phyloP scores from a whole-genome alignment of 64 coral and sea anemone genomes.

The Actinia equina region DNA sequence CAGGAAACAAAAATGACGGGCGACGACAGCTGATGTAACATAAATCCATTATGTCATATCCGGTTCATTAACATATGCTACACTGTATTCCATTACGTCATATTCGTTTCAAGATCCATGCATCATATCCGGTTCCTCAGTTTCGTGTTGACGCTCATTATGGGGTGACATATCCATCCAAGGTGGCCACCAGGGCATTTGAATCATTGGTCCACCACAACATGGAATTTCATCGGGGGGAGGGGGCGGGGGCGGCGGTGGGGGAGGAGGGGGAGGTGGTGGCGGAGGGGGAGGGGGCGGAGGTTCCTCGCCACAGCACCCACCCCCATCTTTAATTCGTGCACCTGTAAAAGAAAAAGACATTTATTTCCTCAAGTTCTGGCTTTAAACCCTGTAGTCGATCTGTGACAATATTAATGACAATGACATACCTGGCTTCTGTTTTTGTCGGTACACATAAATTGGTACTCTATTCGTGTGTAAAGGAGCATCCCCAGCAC shows the following conservation, averaged over 20 bases:
- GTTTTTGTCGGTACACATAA: not conserved
- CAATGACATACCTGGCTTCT: not conserved
- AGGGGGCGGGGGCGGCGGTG: not conserved
- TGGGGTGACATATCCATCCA: not conserved
- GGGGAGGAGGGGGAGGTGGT: not conserved
- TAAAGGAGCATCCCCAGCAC: not conserved
- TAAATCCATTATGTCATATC: no score
- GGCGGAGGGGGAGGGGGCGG: not conserved
- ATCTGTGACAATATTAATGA: no score
- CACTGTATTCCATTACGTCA: no score
- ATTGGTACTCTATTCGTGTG: not conserved
- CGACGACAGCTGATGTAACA: no score
- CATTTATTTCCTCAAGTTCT: no score
- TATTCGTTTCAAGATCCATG: not conserved
- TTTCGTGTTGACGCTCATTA: not conserved
- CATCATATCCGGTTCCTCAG: not conserved
- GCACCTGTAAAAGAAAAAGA: not conserved
- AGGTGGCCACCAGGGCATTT: constrained; percentile 17
- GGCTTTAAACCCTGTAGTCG: no score
- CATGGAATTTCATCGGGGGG: not conserved
- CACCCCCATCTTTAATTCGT: not conserved
- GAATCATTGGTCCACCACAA: not conserved
- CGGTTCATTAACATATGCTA: no score
- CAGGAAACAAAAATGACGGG: no score
- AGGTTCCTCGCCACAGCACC: not conserved